Base-by-base conservation (phyloP, 2,888 invertebrate genomes). In the Dolichopus griseipennis region DNA sequence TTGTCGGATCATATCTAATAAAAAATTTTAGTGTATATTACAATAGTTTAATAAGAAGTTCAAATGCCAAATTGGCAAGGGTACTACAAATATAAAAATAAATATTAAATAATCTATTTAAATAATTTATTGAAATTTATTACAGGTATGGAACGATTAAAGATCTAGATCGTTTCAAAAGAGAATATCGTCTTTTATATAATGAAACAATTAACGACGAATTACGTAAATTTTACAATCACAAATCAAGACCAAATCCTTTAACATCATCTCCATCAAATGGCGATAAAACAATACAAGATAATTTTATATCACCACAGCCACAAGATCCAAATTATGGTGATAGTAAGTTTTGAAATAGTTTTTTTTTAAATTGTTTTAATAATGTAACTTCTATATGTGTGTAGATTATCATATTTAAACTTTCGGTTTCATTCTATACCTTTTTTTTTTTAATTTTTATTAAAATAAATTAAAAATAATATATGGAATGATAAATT, bases 191-290 rank as follows among this genome's bases (percentile, higher is more conserved):
- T 0, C 87, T 87, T 75, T 83, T 99, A 0, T 98, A 97, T 76
- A 88, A 92, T 0, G 84, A 89, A 63, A 89, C 90, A 0, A 87
- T 97, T 2, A 85, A 86, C 74, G 84, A 84, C 2, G 85, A 89
- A 52, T 86, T 92, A 0, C 76, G 78, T 37, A 62, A n/a, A 27
- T 69, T 76, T 3, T 71, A 80, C 21, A 74, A 77, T 2, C 74
- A 78, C 67, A 72, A 66, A 9, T 75, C 76, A 0, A 74, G 80
- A 0, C 80, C 80, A 2, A 78, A 84, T 37, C 78, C 81, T 15
- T 77, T 97, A 7, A 86, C 90, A 0, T 97, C 97, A 0, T 97
- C 97, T 77, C 99, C 99, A 0, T 91, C 92, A 0, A 95, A 97
- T 80, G 97, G 95, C 1, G 76, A 85, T 1, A 82, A 88, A 74